Conservation (phyloP, 92 coral and sea anemone genomes). For the Porites divaricata region DNA sequence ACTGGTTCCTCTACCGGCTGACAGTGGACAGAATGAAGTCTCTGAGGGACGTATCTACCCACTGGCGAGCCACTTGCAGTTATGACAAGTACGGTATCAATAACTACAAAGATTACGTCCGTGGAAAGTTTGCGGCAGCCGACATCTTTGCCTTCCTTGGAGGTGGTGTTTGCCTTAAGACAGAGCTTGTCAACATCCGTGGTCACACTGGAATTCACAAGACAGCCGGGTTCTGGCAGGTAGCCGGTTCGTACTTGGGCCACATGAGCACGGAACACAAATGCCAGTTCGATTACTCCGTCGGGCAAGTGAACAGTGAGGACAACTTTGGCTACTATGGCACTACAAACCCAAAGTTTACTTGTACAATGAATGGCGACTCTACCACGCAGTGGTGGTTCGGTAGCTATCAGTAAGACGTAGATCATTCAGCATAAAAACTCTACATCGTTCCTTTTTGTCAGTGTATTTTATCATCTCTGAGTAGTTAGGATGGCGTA, state of each 20-base stretch:
- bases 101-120: slow-evolving; percentile 71
- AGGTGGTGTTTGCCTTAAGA: slow-evolving; percentile 49
- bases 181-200: slow-evolving; percentile 73
- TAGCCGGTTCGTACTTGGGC: not conserved
- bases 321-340: slow-evolving; percentile 71
- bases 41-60: slow-evolving; percentile 28
- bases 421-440: not conserved
- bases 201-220: slow-evolving; percentile 55
- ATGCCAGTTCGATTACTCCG: slow-evolving; percentile 55
- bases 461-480: too few relatives aligned
- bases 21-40: slow-evolving; percentile 3
- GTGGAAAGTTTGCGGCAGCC: slow-evolving; percentile 63
- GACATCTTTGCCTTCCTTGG: slow-evolving; percentile 54
- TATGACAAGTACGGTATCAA: slow-evolving; percentile 52
- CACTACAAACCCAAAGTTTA: slow-evolving; percentile 54
- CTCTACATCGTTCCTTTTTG: too few relatives aligned
- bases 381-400: slow-evolving; percentile 82
- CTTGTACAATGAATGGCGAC: slow-evolving; percentile 62
- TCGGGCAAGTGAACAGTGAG: slow-evolving; percentile 52
- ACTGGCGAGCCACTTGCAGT: slow-evolving; percentile 78
- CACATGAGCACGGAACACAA: slow-evolving; percentile 55
- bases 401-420: slow-evolving; percentile 56
- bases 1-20: slow-evolving; percentile 24
- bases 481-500: too few relatives aligned
- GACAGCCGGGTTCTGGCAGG: slow-evolving; percentile 67